Percentiles rank a stretch among this genome's conserved stretches.
Conservation (phyloP, 2,888 invertebrate genomes). For the Lucinisca nassula region DNA sequence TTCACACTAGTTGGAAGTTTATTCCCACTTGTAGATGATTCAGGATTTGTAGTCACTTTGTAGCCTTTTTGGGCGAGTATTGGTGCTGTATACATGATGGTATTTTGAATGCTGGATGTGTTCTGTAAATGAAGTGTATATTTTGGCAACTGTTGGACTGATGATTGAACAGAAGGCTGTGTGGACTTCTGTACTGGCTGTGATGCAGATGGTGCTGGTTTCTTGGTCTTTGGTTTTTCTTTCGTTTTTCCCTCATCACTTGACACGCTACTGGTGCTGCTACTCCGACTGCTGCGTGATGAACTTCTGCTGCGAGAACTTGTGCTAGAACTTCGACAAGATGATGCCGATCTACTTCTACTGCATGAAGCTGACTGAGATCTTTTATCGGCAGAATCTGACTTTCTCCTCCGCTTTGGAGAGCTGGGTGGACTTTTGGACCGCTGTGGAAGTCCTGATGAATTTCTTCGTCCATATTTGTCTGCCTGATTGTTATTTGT, state of each 20-base stretch:
- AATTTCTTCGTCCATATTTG: not conserved
- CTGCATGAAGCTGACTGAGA: slow-evolving; percentile 47
- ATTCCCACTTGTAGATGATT: not conserved
- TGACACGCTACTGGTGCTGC: slow-evolving; percentile 68
- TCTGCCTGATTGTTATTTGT: not conserved
- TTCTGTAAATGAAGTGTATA: slow-evolving; percentile 57
- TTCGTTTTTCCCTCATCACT: slow-evolving; percentile 48
- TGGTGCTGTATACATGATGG: slow-evolving; percentile 48
- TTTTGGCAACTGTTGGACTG: slow-evolving; percentile 41
- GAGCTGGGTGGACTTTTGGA: slow-evolving; percentile 60
- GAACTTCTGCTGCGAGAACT: slow-evolving; percentile 65
- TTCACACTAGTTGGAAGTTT: slow-evolving; percentile 34
- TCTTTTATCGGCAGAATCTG: slow-evolving; percentile 25
- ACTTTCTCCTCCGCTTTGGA: slow-evolving; percentile 29
- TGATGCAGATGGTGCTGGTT: not conserved
- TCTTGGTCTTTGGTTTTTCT: slow-evolving; percentile 23
- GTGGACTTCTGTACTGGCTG: not conserved
- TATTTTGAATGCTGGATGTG: slow-evolving; percentile 24
- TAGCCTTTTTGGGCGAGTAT: slow-evolving; percentile 25
- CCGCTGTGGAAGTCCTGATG: slow-evolving; percentile 11
- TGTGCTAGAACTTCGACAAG: slow-evolving; percentile 34
- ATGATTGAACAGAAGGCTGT: not conserved
- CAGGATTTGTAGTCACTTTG: slow-evolving; percentile 12
- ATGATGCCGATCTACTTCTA: slow-evolving; percentile 42
- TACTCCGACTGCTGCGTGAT: slow-evolving; percentile 69